Evolutionary conservation across 2,888 invertebrate genomes (phyloP), one percentile per base, ranked within the genome.

Genomic region (Gandaritis pyraliata): DNA sequence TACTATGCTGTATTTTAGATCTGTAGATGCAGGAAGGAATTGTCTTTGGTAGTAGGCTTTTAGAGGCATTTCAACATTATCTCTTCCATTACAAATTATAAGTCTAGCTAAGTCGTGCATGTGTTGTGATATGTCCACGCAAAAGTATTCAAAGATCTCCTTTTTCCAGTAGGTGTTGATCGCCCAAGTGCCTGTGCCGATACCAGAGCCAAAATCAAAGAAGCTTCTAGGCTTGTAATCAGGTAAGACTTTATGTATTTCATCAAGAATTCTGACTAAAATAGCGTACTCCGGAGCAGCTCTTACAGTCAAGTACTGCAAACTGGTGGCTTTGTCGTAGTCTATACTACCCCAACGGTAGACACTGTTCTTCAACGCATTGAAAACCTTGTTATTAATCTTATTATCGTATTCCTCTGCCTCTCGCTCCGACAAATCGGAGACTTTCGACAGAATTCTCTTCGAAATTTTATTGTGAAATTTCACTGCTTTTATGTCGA

Each of bases 171-270:
- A 90, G 3, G 90, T 82, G 73, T 95, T 95, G 0, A 95, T 94
- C 0, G 97, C 98, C 98, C 98, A 98, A 56, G 95, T 94, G 0
- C 95, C 96, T 0, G 97, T 96, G 0, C 98, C 98, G 4, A 97
- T 88, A 0, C 99, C 99, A 5, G 98, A 97, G 0, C 98, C 99
- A 84, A 97, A 98, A 88, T 99, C 98, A 72, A 98, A 96, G 69
- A 97, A 93, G 63, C 95, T 94, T 61, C 93, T 88, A 0, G 98
- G 98, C 61, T 91, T 90, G 80, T 96, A 98, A 15, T 94, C 82
- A 0, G 93, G 90, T 79, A 95, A 93, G 55, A 94, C 90, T 41
- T 79, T 80, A 52, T 88, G 87, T 56, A 98, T 95, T 90, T 98
- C 98, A 46, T 93, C 90, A 43, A 98, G 94, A 52, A 98, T 94